Percentiles rank a stretch among this genome's conserved stretches.
Evolutionary conservation across 1,140 invertebrate genomes (phyloP).

Genomic region (Polypedilum pembai): DNA sequence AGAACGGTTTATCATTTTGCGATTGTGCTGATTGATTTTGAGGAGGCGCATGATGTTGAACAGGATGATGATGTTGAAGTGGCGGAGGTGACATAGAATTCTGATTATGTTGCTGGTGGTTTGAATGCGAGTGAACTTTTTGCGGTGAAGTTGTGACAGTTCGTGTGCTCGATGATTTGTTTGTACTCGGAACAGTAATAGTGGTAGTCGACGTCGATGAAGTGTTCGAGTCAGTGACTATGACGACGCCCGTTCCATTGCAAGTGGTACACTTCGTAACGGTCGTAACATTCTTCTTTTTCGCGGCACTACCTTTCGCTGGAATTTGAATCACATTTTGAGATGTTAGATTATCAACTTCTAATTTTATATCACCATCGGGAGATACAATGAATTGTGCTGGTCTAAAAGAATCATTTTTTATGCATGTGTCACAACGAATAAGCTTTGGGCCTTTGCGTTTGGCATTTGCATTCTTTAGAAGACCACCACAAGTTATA

Average conservation of each 20-base stretch:
- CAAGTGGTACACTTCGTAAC: slow-evolving; percentile 81
- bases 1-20: slow-evolving; percentile 66
- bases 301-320: slow-evolving; percentile 66
- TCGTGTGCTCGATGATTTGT: not conserved
- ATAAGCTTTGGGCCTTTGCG: slow-evolving; percentile 53
- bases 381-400: slow-evolving; percentile 56
- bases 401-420: slow-evolving; percentile 41
- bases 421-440: slow-evolving; percentile 51
- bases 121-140: slow-evolving; percentile 32
- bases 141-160: not conserved
- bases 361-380: slow-evolving; percentile 50
- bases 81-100: not conserved
- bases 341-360: slow-evolving; percentile 45
- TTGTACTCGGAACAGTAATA: not conserved
- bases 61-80: not conserved
- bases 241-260: slow-evolving; percentile 77
- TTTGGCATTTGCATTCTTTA: slow-evolving; percentile 49
- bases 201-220: not conserved
- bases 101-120: slow-evolving; percentile 29
- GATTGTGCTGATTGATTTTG: slow-evolving; percentile 26
- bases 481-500: slow-evolving; percentile 49
- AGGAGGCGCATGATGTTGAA: not conserved
- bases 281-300: slow-evolving; percentile 58
- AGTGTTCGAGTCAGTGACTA: slow-evolving; percentile 52
- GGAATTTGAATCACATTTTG: slow-evolving; percentile 42